phyloP scores from a whole-genome alignment of 2,888 invertebrate species.

The Dorcus hopei region DNA sequence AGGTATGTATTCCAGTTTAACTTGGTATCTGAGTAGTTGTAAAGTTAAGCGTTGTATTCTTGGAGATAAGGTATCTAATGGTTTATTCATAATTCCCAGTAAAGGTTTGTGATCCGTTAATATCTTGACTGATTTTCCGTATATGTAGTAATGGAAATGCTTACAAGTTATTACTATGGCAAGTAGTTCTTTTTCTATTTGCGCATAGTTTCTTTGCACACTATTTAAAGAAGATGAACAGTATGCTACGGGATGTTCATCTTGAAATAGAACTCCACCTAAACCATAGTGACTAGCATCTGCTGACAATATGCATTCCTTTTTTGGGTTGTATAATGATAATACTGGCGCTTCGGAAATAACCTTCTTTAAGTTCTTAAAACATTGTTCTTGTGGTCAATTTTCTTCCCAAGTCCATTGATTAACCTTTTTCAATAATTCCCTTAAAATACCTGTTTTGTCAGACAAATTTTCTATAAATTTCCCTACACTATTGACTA shows the following conservation, averaged over 20 bases:
- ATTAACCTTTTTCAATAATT: too few species aligned
- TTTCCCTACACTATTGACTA: too few species aligned
- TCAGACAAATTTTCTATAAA: too few species aligned
- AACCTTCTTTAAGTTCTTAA: too few species aligned
- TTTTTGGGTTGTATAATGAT: too few species aligned
- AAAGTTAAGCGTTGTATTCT: slow-evolving; percentile 23
- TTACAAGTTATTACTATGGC: slow-evolving; percentile 30
- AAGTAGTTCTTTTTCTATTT: slow-evolving; percentile 33
- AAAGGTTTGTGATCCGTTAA: slow-evolving; percentile 26
- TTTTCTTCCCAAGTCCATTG: too few species aligned
- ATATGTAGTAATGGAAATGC: slow-evolving; percentile 23
- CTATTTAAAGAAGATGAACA: slow-evolving; percentile 19
- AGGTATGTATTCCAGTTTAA: neutral
- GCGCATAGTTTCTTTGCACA: slow-evolving; percentile 25
- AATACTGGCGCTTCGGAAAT: too few species aligned
- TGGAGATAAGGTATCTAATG: slow-evolving; percentile 24
- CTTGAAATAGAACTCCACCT: neutral
- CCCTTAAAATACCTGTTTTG: too few species aligned
- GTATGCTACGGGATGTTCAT: neutral
- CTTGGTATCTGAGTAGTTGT: slow-evolving; percentile 20
- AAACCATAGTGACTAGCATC: neutral
- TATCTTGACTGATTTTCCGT: slow-evolving; percentile 10
- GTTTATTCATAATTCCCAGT: slow-evolving; percentile 22
- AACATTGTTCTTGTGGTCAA: too few species aligned
- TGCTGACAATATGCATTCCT: too few species aligned